A percentile compares a stretch with the other conserved stretches of the same genome.
Conservation (phyloP, 2,797 vertebrate genomes). For the Arnoldichthys spilopterus region DNA sequence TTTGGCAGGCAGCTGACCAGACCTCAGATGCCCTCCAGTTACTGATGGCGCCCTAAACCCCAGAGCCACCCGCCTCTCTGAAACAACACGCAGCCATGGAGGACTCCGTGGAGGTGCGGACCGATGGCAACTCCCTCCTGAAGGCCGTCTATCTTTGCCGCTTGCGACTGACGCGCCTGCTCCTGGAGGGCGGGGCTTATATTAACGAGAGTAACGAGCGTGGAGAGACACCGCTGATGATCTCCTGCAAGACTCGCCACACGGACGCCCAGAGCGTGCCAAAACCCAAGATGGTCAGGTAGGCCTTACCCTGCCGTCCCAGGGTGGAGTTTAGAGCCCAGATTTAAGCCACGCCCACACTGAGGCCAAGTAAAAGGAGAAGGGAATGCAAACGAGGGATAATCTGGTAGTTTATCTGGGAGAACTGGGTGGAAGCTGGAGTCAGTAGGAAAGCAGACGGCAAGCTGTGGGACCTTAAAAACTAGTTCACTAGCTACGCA, state of each 20-base stretch:
- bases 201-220: conserved; percentile 86
- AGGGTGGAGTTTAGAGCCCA: neutral
- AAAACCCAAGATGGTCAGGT: conserved; percentile 85
- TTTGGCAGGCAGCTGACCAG: conserved; percentile 18
- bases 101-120: conserved; percentile 72
- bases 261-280: conserved; percentile 79
- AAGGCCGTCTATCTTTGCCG: conserved; percentile 83
- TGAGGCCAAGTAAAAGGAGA: too few relatives aligned
- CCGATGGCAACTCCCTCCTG: conserved; percentile 81
- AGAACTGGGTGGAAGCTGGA: too few relatives aligned
- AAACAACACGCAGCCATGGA: conserved; percentile 61
- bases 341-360: neutral
- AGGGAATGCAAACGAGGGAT: too few relatives aligned
- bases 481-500: too few relatives aligned
- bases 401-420: too few relatives aligned
- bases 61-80: conserved; percentile 12
- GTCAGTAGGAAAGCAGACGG: too few relatives aligned
- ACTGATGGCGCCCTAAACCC: conserved; percentile 38
- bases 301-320: conserved; percentile 38
- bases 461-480: too few relatives aligned
- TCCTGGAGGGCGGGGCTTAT: conserved; percentile 85
- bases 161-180: conserved; percentile 81
- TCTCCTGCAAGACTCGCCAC: conserved; percentile 83
- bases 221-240: conserved; percentile 84
- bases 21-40: conserved; percentile 16